phyloP scores from a whole-genome alignment of 2,888 invertebrate genomes.

The Tenthredo amoena region DNA sequence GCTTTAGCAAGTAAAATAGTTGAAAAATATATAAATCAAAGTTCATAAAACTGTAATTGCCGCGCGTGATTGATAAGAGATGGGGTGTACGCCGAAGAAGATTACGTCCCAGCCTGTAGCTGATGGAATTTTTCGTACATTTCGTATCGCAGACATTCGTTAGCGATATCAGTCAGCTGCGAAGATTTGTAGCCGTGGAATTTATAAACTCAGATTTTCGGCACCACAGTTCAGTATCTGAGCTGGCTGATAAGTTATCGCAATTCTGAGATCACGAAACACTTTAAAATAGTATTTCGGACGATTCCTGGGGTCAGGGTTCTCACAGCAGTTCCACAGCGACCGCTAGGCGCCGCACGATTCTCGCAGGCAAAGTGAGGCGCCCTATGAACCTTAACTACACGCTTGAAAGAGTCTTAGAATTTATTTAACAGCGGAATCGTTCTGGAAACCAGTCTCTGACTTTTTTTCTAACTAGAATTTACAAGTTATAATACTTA shows the following conservation, averaged over 20 bases:
- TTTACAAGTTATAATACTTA: not conserved
- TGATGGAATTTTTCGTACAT: not conserved
- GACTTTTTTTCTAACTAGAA: too few species aligned
- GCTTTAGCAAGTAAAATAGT: too few species aligned
- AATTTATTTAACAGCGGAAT: too few species aligned
- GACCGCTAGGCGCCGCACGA: not conserved
- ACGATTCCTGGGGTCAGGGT: not conserved
- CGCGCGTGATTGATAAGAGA: not conserved
- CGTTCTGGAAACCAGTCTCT: too few species aligned
- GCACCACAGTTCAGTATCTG: not conserved
- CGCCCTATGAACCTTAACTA: not conserved
- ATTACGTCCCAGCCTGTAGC: not conserved
- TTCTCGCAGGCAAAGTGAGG: not conserved
- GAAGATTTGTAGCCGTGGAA: too few species aligned
- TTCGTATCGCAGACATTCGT: too few species aligned
- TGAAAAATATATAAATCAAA: not conserved
- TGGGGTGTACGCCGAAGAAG: not conserved
- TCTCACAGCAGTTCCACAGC: not conserved
- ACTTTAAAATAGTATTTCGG: not conserved
- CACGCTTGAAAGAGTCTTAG: not conserved
- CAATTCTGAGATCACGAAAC: not conserved
- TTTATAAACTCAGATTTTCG: too few species aligned
- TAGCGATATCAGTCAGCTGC: too few species aligned
- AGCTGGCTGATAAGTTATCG: not conserved
- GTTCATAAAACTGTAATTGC: not conserved